These are phyloP conservation scores for Sardinella longiceps DNA, from an alignment of 2,797 vertebrate genomes.

Conservation along the genomic window DNA sequence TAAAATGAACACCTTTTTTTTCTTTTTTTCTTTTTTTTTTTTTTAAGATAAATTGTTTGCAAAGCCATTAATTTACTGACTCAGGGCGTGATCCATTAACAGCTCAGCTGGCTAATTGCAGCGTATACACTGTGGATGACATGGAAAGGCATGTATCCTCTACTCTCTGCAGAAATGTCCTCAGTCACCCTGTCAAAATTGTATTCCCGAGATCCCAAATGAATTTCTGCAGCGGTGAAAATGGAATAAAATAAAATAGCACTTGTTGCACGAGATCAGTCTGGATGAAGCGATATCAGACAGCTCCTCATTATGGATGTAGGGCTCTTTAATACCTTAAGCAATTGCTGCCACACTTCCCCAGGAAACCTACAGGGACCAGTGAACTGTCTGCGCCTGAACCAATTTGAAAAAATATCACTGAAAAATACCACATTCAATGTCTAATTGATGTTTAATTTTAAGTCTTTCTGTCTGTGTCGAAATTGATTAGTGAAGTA, in stretches of 20 bases:
- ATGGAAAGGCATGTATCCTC: background rate
- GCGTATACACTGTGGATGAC: background rate
- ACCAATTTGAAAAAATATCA: constrained; percentile 9
- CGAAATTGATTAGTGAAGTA: background rate
- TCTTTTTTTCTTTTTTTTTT: background rate
- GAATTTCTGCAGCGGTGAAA: background rate
- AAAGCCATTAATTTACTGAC: background rate
- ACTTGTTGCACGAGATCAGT: background rate
- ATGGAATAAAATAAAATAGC: background rate
- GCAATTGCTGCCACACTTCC: background rate
- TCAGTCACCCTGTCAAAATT: background rate
- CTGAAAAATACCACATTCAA: background rate
- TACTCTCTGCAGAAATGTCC: background rate
- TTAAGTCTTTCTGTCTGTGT: background rate
- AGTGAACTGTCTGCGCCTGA: background rate
- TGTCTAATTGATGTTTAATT: constrained; percentile 4
- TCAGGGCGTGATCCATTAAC: background rate
- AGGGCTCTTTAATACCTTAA: constrained; percentile 1
- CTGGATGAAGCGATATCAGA: background rate
- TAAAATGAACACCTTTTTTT: too few species aligned
- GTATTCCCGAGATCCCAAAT: background rate
- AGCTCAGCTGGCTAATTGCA: background rate
- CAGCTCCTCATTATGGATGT: background rate
- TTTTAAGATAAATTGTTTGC: background rate
- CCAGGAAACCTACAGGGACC: background rate